Evolutionary conservation across 2,797 vertebrate genomes (phyloP), one percentile per base, ranked within the genome.

Genomic region (Gallinago solitaria): DNA sequence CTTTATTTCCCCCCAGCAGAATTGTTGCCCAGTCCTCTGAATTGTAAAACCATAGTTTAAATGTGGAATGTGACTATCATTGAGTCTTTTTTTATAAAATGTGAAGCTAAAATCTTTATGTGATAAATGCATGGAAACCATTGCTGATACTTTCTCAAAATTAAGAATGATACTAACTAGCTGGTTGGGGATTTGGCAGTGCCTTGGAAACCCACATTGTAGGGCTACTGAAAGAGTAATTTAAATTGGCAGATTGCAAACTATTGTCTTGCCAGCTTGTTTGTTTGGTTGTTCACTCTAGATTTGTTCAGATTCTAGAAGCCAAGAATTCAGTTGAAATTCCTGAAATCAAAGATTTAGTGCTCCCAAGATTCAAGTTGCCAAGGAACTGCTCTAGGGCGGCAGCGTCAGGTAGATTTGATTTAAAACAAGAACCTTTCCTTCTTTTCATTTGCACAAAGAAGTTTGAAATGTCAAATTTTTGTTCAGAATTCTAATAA

Each of bases 71-170:
- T 68, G 20, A 45, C 65, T 25, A 3, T 41, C 12, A 7, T 18
- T 39, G 27, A 15, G 21, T 39, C 7, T 15, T 64, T 32, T 7
- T 16, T 27, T 63, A 16, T 39, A 33, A 50, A 16, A 21, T 6
- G 4, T 11, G 37, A 15, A n/a, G 35, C 16, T 48, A 61, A 68
- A 33, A 20, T 11, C 35, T 63, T 11, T 8, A 5, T 0, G 0
- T 43, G 45, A 17, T 16, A 53, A n/a, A 25, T 6, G 6, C n/a
- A n/a, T 12, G 15, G 30, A 81, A n/a, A 43, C 15, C 20, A 2
- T 2, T 74, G 48, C 65, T 59, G 68, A 19, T 28, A 5, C 25
- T 23, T 30, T 4, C 48, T 24, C 59, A 37, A 41, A 28, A 30
- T 65, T 35, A 71, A n/a, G 5, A 32, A 3, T 20, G 6, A 9